Evolutionary conservation across 2,113 vertebrate species (phyloP).

Genomic region (Glareola pratincola): DNA sequence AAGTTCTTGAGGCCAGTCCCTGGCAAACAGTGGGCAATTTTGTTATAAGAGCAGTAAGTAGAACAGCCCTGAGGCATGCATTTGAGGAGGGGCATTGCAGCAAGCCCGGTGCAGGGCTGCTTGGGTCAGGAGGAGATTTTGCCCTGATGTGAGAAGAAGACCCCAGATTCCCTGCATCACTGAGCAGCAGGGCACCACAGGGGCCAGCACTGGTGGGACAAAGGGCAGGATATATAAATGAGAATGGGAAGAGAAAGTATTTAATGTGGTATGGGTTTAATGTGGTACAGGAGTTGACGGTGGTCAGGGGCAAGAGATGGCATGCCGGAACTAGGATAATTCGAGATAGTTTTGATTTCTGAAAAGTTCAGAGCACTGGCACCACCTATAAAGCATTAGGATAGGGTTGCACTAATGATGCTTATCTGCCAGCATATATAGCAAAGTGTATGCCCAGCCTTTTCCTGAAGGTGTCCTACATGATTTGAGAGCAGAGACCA

Average conservation of each 20-base stretch:
- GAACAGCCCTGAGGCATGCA: accelerated
- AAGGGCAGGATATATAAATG: background rate
- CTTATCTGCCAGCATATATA: background rate
- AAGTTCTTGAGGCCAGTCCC: background rate
- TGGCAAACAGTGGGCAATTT: background rate
- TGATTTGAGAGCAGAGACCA: background rate
- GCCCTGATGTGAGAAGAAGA: background rate
- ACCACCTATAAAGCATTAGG: background rate
- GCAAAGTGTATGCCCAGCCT: background rate
- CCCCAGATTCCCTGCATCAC: accelerated
- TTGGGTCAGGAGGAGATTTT: background rate
- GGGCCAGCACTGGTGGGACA: background rate
- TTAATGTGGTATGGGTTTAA: background rate
- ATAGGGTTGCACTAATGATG: background rate
- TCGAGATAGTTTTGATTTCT: background rate
- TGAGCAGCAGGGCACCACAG: background rate
- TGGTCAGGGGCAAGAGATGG: background rate
- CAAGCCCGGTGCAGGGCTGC: accelerated
- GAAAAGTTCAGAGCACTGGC: background rate
- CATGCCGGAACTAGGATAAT: background rate
- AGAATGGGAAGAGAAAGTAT: background rate
- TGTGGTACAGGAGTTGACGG: background rate
- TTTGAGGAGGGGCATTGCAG: background rate
- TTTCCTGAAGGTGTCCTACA: background rate
- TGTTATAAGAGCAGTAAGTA: background rate